Conservation (phyloP, 2,113 vertebrate species). For the Pelusios castaneus region DNA sequence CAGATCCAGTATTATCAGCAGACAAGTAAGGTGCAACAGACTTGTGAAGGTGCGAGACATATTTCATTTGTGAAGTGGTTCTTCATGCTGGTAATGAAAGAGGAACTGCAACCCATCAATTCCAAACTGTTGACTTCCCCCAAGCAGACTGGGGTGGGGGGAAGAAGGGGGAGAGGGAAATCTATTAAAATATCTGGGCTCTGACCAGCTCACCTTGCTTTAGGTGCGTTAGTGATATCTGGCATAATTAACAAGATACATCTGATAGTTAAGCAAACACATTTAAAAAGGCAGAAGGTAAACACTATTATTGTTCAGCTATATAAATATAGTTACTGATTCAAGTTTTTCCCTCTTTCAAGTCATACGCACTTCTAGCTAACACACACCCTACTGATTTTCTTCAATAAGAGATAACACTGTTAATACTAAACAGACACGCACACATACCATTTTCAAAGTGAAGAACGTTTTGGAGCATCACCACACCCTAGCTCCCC, state of each 20-base stretch:
- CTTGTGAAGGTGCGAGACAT: neutral
- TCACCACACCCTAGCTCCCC: neutral
- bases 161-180: neutral
- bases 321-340: neutral
- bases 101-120: neutral
- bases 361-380: neutral
- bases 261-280: neutral
- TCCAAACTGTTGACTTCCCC: neutral
- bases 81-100: neutral
- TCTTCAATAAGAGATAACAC: neutral
- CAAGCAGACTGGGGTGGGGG: neutral
- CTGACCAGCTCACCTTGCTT: neutral
- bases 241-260: neutral
- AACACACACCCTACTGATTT: slow-evolving; percentile 18
- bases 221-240: neutral
- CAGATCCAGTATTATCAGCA: neutral
- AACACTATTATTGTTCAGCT: neutral
- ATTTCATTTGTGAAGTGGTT: neutral
- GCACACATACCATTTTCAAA: slow-evolving; percentile 48
- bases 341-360: neutral
- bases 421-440: slow-evolving; percentile 46
- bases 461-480: slow-evolving; percentile 29
- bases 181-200: neutral
- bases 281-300: neutral
- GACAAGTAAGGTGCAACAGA: neutral